These are phyloP conservation scores for Tetranychus cinnabarinus DNA, from an alignment of 1,140 invertebrate species.

Conservation along the genomic window DNA sequence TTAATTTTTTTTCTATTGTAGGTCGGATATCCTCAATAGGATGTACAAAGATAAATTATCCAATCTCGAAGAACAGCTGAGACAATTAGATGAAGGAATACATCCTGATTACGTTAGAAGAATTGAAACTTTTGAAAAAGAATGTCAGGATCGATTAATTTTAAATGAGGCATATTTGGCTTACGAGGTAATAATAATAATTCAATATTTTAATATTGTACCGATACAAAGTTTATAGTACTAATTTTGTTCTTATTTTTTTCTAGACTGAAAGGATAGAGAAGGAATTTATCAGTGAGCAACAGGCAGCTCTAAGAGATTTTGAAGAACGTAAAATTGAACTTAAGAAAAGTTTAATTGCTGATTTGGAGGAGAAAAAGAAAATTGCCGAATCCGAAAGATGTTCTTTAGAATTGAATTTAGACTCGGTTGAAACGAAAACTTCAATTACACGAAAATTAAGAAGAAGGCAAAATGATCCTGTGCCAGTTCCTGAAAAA, in stretches of 20 bases:
- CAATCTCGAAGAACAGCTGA: conserved; percentile 62
- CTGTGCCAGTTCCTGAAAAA: conserved; percentile 45
- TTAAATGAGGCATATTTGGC: conserved; percentile 61
- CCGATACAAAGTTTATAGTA: no score
- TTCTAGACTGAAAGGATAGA: conserved; percentile 49
- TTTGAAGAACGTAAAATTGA: conserved; percentile 88
- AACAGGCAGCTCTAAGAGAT: conserved; percentile 60
- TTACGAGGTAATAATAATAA: conserved; percentile 28
- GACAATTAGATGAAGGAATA: conserved; percentile 57
- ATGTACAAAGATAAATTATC: conserved; percentile 82
- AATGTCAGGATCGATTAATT: conserved; percentile 47
- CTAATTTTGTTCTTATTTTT: not conserved
- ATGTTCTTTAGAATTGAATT: conserved; percentile 55
- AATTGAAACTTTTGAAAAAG: conserved; percentile 52
- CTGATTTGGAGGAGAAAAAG: conserved; percentile 76
- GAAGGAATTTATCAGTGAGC: conserved; percentile 61
- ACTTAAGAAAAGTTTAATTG: conserved; percentile 61
- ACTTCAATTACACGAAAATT: conserved; percentile 55
- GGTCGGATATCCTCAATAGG: conserved; percentile 4
- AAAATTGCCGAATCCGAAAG: conserved; percentile 67
- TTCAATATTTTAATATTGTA: no score
- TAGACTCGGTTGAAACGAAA: conserved; percentile 25
- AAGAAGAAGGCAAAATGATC: conserved; percentile 71
- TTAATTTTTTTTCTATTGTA: no score
- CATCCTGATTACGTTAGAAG: conserved; percentile 64